These are phyloP conservation scores for Lamprotornis superbus DNA, from an alignment of 2,113 vertebrate genomes.

Conservation along the genomic window DNA sequence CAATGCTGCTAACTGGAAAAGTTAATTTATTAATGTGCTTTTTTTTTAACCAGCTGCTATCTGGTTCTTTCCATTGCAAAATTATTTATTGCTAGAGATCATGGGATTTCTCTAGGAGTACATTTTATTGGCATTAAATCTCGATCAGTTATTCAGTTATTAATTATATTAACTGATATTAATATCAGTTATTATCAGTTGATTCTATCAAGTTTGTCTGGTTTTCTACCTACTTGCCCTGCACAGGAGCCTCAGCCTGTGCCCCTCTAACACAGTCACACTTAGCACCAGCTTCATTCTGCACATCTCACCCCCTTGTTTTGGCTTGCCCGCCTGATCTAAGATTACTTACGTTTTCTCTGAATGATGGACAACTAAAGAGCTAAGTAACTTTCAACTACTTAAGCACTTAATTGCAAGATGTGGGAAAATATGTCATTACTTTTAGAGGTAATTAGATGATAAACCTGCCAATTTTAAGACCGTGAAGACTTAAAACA, in stretches of 20 bases:
- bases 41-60: neutral
- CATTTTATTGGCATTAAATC: neutral
- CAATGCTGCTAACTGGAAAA: neutral
- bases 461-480: neutral
- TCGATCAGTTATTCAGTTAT: neutral
- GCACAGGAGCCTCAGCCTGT: neutral
- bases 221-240: neutral
- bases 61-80: neutral
- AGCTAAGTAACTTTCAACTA: neutral
- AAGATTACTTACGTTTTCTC: neutral
- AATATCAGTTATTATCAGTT: neutral
- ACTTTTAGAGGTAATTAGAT: neutral
- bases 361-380: neutral
- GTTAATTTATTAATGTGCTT: neutral
- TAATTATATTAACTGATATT: too few species aligned
- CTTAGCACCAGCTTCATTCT: neutral
- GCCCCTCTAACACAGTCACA: rapidly evolving
- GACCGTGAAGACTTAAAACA: neutral
- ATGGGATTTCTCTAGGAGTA: neutral
- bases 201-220: neutral
- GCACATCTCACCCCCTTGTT: neutral
- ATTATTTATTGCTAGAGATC: neutral
- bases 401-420: neutral
- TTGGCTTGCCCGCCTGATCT: neutral
- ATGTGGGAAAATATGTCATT: rapidly evolving